Evolutionary conservation across 64 coral and sea anemone species (phyloP).

Genomic region (Stichodactyla helianthus): DNA sequence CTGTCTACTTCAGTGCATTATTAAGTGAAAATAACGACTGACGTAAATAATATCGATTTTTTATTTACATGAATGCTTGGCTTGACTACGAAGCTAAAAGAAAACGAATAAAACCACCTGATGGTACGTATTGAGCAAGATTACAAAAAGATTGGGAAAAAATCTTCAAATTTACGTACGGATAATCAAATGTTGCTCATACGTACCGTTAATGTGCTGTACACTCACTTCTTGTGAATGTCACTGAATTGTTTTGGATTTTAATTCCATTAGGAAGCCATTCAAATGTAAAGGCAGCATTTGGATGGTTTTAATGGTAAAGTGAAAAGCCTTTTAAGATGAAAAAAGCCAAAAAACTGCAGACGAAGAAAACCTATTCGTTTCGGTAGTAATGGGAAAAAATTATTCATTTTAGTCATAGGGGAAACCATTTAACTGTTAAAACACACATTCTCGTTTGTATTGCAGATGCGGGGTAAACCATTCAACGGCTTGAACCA

Average conservation of each 20-base stretch:
- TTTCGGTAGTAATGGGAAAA: neutral
- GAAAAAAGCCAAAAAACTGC: neutral
- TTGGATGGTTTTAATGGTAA: neutral
- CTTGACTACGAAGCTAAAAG: slow-evolving; percentile 7
- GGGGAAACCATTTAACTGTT: too few relatives aligned
- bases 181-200: neutral
- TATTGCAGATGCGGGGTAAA: too few relatives aligned
- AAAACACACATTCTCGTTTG: too few relatives aligned
- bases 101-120: slow-evolving; percentile 1
- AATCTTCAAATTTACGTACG: neutral
- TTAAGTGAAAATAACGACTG: neutral
- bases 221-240: neutral
- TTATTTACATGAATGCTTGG: neutral
- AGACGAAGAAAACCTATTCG: neutral
- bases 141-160: neutral
- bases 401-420: neutral
- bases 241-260: neutral
- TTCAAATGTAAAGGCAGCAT: neutral
- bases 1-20: neutral
- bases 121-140: slow-evolving; percentile 13
- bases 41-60: neutral
- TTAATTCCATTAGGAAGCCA: neutral
- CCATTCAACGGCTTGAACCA: too few relatives aligned
- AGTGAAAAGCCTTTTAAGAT: neutral
- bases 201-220: neutral